Evolutionary conservation across 2,797 vertebrate genomes (phyloP), one percentile per base, ranked within the genome.

Genomic region (Brachyalestes nurse): DNA sequence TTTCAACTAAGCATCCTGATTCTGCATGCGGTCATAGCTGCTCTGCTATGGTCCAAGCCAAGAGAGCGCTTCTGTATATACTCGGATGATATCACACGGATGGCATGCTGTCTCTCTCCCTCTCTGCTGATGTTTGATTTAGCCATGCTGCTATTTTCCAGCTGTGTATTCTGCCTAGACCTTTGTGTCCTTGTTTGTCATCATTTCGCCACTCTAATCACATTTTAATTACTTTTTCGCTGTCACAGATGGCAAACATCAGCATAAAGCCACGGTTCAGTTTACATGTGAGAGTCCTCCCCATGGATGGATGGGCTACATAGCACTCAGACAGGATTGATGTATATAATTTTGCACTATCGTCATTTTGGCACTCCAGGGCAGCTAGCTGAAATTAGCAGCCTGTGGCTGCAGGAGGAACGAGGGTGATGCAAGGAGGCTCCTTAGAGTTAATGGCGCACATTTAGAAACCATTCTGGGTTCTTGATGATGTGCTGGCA

Each of bases 161-260:
- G 77, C 75, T 86, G 80, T 80, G 79, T 74, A 72, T 84, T 78
- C 81, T 65, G 47, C 53, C 66, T 25, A 58, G 77, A 78, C 67
- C 72, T 76, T 79, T 75, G 62, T 78, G 78, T 82, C 80, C 80
- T 84, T 86, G 83, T 82, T 84, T 84, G 76, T 79, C 77, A 61
- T 76, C 25, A 21, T 83, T 86, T 83, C 75, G 72, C 66, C 70
- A 23, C 75, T 81, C 78, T 86, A 84, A 86, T 83, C 82, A 75
- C 72, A 64, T 83, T 82, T 76, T 84, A 83, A 86, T 86, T 84
- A 79, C 78, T 84, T 84, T 81, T 81, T 74, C 85, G 70, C 77
- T 75, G 78, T 83, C 81, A 81, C 83, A 84, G 81, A 86, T 83
- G 83, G 83, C 75, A 83, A 84, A 86, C 85, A 84, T 80, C 81